Evolutionary conservation across 1,140 invertebrate genomes (phyloP).

Genomic region (Drosophila nebulosa): DNA sequence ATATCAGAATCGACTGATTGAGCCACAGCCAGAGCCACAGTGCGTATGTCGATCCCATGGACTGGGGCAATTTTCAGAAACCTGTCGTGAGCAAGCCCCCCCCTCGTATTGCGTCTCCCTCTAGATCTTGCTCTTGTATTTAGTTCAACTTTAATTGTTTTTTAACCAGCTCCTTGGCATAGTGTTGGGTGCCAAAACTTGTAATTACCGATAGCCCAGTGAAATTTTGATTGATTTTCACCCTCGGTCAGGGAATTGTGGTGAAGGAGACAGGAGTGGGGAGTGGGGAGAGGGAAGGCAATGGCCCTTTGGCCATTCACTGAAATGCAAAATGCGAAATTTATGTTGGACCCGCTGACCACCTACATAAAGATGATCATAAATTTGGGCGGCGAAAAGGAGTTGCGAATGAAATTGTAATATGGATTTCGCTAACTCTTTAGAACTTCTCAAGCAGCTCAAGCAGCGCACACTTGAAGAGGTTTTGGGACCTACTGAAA

Average conservation of each 20-base stretch:
- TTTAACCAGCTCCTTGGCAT: constrained; percentile 55
- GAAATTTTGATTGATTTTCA: constrained; percentile 74
- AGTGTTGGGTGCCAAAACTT: constrained; percentile 21
- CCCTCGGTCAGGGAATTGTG: not conserved
- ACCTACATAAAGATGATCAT: constrained; percentile 33
- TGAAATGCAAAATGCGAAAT: constrained; percentile 22
- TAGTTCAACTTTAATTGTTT: constrained; percentile 78
- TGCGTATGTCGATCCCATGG: not conserved
- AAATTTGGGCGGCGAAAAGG: constrained; percentile 19
- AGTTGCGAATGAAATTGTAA: not conserved
- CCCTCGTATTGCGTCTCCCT: constrained; percentile 3
- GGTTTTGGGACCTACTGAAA: constrained; percentile 29
- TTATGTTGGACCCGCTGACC: constrained; percentile 32
- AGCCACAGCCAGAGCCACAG: constrained; percentile 7
- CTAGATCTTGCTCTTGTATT: constrained; percentile 36
- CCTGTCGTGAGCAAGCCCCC: constrained; percentile 36
- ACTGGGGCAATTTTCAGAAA: constrained; percentile 27
- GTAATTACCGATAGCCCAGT: constrained; percentile 52
- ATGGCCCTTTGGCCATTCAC: not conserved
- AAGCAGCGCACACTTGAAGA: constrained; percentile 42
- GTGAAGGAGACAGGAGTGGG: not conserved
- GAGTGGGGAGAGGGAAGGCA: not conserved
- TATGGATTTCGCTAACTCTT: constrained; percentile 16
- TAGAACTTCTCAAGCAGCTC: constrained; percentile 46
- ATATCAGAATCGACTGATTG: constrained; percentile 55